phyloP scores from a whole-genome alignment of 2,797 vertebrate species.

The Cossypha dichroa region DNA sequence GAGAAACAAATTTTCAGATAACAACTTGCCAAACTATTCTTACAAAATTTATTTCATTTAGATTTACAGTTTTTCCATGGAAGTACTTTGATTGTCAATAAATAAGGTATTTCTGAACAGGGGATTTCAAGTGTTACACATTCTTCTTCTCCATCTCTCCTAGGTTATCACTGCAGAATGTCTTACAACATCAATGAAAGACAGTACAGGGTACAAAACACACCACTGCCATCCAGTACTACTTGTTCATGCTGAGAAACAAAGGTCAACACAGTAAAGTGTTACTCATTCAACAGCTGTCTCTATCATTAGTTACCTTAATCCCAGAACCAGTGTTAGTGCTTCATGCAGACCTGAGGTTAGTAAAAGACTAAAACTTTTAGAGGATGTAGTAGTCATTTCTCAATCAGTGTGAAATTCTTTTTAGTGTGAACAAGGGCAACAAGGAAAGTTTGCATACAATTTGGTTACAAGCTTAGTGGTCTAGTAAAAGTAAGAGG shows the following conservation, averaged over 20 bases:
- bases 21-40: not conserved
- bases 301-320: conserved; percentile 78
- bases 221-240: conserved; percentile 72
- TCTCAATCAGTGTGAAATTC: conserved; percentile 73
- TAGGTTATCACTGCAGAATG: conserved; percentile 59
- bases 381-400: conserved; percentile 74
- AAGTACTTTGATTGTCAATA: not conserved
- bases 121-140: conserved; percentile 44
- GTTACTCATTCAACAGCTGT: conserved; percentile 72
- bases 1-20: conserved; percentile 19
- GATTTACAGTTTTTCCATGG: conserved; percentile 1
- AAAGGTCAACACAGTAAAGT: conserved; percentile 74
- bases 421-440: conserved; percentile 79
- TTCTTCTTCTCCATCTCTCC: conserved; percentile 60
- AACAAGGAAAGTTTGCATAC: conserved; percentile 77
- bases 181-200: conserved; percentile 67
- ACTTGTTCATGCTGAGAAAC: conserved; percentile 83
- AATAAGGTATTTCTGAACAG: conserved; percentile 23
- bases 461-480: conserved; percentile 79
- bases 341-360: conserved; percentile 87
- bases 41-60: conserved; percentile 5
- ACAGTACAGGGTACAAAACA: conserved; percentile 77
- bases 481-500: conserved; percentile 78
- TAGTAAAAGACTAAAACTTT: conserved; percentile 79
- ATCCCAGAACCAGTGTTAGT: conserved; percentile 80